Conservation (phyloP, 2,113 vertebrate species). For the Ochotona curzoniae region DNA sequence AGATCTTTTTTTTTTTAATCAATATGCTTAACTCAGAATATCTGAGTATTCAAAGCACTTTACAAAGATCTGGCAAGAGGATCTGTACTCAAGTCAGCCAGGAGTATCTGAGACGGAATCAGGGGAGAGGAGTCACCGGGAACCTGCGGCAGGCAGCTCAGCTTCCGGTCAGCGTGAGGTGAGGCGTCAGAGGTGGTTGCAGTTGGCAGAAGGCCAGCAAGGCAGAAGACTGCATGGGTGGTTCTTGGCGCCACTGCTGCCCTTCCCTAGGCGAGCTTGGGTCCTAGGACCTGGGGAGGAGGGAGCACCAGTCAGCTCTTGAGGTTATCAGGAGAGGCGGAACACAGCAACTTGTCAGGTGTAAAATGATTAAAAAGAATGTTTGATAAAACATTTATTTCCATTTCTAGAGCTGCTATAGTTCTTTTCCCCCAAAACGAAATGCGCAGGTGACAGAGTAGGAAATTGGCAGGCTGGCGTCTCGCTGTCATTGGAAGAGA, state of each 20-base stretch:
- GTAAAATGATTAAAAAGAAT: constrained; percentile 69
- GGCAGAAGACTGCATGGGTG: neutral
- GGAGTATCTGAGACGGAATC: neutral
- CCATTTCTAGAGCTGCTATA: constrained; percentile 67
- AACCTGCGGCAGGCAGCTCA: neutral
- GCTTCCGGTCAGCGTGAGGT: neutral
- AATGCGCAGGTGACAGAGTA: constrained; percentile 71
- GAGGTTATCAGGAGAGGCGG: constrained; percentile 7
- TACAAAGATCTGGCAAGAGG: neutral
- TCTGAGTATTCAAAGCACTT: constrained; percentile 8
- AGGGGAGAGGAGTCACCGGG: neutral
- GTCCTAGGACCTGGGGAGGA: neutral
- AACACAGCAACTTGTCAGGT: constrained; percentile 38
- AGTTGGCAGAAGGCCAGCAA: neutral
- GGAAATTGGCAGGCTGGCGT: constrained; percentile 67
- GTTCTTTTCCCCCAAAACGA: constrained; percentile 76
- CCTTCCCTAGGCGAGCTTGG: neutral
- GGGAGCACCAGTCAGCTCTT: neutral
- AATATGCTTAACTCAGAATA: constrained; percentile 46
- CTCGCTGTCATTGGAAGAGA: constrained; percentile 65
- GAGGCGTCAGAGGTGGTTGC: neutral
- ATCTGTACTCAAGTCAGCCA: neutral
- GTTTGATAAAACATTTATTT: constrained; percentile 70
- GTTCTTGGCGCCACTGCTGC: no score
- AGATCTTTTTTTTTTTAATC: no score